Evolutionary conservation across 1,140 invertebrate species (phyloP), one percentile per base, ranked within the genome.

Genomic region (Luehdorfia chinensis): DNA sequence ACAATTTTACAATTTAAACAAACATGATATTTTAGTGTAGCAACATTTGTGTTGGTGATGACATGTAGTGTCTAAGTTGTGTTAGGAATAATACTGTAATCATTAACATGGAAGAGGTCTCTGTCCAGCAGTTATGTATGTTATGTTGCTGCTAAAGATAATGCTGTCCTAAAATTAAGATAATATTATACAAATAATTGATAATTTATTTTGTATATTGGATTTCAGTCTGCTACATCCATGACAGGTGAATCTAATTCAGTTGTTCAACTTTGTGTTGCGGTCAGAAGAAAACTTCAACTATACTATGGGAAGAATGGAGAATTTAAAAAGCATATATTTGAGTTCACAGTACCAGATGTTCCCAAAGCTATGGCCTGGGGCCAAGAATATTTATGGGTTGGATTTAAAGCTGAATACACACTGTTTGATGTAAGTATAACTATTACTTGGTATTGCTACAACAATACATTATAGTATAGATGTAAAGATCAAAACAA

Each of bases 251-350:
- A 94, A 66, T 90, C 89, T 34, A 92, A 91, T 46, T 90, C 91
- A 3, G 90, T 93, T 8, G 92, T 98, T 2, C 88, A 94, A 34
- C 81, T 99, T 33, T 97, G 96, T 78, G 96, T 98, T 11, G 95
- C 92, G 19, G 95, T 97, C 0, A 94, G 94, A 78, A 89, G 94
- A 65, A 95, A 94, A 84, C 80, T 98, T 5, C 94, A 97, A 68
- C 81, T 98, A 2, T 98, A 94, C 81, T 95, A 94, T 76, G 97
- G 95, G 90, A 97, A 97, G 70, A 93, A 94, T 59, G 89, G 93
- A 71, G 89, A 92, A 51, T 97, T 98, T 77, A 88, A 92, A 36
- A 90, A 94, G 36, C 88, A 96, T 32, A 72, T 91, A 59, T 88
- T 92, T 61, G 93, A 94, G 69, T 90, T 98, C 14, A 91, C 90